Evolutionary conservation across 2,888 invertebrate species (phyloP), one percentile per base, ranked within the genome.

Genomic region (Andrena bicolor): DNA sequence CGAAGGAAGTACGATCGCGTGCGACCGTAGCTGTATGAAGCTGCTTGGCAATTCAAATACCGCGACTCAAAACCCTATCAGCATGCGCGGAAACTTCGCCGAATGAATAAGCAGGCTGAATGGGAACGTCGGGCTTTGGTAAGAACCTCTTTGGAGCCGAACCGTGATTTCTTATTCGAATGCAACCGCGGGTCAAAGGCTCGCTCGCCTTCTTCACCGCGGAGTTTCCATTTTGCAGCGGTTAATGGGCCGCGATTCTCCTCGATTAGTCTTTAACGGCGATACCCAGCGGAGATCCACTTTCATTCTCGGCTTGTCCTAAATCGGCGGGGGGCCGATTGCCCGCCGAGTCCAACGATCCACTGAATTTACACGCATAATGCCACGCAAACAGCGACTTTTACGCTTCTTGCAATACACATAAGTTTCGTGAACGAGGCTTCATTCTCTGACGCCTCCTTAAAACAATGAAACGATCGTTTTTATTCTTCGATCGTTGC

Each of bases 221-320:
- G 51, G 26, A 48, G 60, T 74, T 69, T 70, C 66, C 41, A 56
- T 49, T 82, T 60, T 60, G 26, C 61, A 51, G 61, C 56, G 58
- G 26, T 75, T 72, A 83, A 80, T 76, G 35, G 71, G 35, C 73
- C 72, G 61, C 35, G 68, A 78, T 82, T 83, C 72, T 69, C 56
- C 65, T 72, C 73, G 72, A 83, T 83, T 83, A 76, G 53, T 75
- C 73, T 64, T 69, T 76, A 72, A 78, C 75, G 71, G 75, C 61
- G 78, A 68, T 68, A 30, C 53, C 30, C 60, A 16, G n/a, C 58
- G n/a, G 49, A 60, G 66, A 58, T 71, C 35, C 49, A 56, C 49
- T 72, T 73, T 75, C 76, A 41, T 51, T 76, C 69, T 48, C 49
- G 48, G 26, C 64, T 69, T 51, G 70, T 70, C 70, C 23, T 79